Evolutionary conservation across 2,113 vertebrate genomes (phyloP), one percentile per base, ranked within the genome.

Genomic region (Thomomys bottae): DNA sequence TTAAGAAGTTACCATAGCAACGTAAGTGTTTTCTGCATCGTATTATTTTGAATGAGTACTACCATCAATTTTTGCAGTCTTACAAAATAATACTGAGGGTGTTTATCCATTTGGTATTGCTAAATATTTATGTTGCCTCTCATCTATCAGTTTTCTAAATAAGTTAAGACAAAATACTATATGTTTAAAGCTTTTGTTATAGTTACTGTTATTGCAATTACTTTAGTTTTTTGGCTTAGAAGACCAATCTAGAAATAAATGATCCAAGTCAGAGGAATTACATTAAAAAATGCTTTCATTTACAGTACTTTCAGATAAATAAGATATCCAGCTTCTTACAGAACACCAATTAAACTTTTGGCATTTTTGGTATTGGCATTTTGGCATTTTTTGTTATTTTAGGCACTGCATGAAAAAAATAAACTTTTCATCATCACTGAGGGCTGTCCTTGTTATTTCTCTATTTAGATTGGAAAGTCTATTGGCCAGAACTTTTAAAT

Each of bases 241-340:
- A 87, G 26, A 87, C 63, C 10, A 84, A 78, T 8, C 18, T 84
- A 91, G 87, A 92, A 87, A 88, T 87, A 73, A 68, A 61, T 85
- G 3, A 45, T 70, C 63, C 63, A 59, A 14, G 23, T 87, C 7
- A 93, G 91, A 89, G 45, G 3, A 89, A 73, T 63, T 84, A 63
- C 18, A 68, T 84, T 73, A 23, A 28, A 89, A 93, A 91, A 80
- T 82, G 66, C 42, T 88, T 96, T 49, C 40, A 84, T n/a, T 77
- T 84, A 91, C 72, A 88, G 17, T 84, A 2, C 17, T 70, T 49
- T 77, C 20, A 87, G 15, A 76, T 80, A 95, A 87, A 64, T 24
- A 5, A 87, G 8, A 90, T 23, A 42, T 21, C 14, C 83, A n/a
- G 24, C 59, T 90, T 81, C 70, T 8, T 66, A 81, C 28, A 79